Evolutionary conservation across 2,797 vertebrate genomes (phyloP), one percentile per base, ranked within the genome.

Genomic region (Mallotus villosus): DNA sequence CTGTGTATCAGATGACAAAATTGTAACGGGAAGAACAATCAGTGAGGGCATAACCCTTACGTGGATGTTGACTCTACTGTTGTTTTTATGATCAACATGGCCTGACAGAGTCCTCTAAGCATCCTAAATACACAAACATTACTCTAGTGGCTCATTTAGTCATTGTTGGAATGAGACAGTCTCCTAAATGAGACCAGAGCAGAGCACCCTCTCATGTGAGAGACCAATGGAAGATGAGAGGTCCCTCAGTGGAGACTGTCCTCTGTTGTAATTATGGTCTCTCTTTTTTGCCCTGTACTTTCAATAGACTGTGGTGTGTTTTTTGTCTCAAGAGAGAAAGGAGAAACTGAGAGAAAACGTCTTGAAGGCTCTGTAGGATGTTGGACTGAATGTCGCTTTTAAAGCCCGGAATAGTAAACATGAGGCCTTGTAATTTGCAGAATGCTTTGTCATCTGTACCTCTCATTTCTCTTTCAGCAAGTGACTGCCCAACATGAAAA

Each of bases 361-460:
- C 63, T 72, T 11, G 83, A 81, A 74, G 78, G 78, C 60, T 12
- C 29, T 55, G 2, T 59, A 66, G 82, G 80, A 73, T 67, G 80
- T 78, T 67, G 78, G 79, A 79, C 79, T 70, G 80, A 72, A 80
- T 84, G 84, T 87, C 79, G 77, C 83, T 83, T 88, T 67, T 83
- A 60, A 57, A 82, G 87, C 83, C 90, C 79, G 89, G 86, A 93
- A 93, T 91, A 92, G 90, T 86, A 86, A 88, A 87, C 74, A 87
- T 70, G 87, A 88, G 84, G 84, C 86, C 90, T 90, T 92, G 88
- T 91, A 89, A 93, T 92, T 91, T 90, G 73, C 84, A 74, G 82
- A 88, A 84, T 78, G 85, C 84, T 79, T 91, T 91, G 87, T 91
- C 85, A 89, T 91, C 87, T 86, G 85, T 85, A 88, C 79, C 82